Conservation (phyloP, 2,888 invertebrate species). For the Hypena proboscidalis region DNA sequence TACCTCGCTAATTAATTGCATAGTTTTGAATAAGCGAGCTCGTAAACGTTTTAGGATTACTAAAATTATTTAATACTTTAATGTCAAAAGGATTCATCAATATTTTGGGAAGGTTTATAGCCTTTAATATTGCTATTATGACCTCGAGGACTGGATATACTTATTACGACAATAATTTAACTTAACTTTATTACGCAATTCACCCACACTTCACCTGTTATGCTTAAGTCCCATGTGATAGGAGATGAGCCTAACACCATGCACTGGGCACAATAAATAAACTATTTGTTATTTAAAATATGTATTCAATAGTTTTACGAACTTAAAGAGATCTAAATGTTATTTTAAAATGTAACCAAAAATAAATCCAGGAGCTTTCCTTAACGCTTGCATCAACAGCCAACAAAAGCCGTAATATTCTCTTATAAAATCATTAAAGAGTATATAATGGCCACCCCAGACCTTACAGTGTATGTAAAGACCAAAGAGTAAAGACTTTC, state of each 20-base stretch:
- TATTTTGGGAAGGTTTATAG: too few species aligned
- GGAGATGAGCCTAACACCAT: too few species aligned
- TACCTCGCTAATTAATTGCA: conserved; percentile 70
- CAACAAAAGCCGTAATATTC: conserved; percentile 17
- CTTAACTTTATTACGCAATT: too few species aligned
- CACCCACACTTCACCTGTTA: too few species aligned
- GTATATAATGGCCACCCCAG: conserved; percentile 58
- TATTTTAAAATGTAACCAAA: not conserved
- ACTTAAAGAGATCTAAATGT: not conserved
- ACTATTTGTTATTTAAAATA: too few species aligned
- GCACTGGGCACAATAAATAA: too few species aligned
- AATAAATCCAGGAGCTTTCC: not conserved
- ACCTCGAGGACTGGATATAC: too few species aligned
- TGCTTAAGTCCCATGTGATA: too few species aligned
- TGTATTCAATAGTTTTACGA: too few species aligned
- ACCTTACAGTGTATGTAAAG: conserved; percentile 55
- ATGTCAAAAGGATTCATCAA: not conserved
- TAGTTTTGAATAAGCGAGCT: conserved; percentile 52
- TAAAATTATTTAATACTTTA: conserved; percentile 57
- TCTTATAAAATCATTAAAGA: conserved; percentile 43
- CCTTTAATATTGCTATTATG: too few species aligned
- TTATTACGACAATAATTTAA: too few species aligned
- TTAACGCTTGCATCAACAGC: conserved; percentile 9
- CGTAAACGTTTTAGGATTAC: conserved; percentile 48
- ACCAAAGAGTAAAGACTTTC: conserved; percentile 61